Conservation (phyloP, 2,797 vertebrate genomes). For the Scleropages formosus region DNA sequence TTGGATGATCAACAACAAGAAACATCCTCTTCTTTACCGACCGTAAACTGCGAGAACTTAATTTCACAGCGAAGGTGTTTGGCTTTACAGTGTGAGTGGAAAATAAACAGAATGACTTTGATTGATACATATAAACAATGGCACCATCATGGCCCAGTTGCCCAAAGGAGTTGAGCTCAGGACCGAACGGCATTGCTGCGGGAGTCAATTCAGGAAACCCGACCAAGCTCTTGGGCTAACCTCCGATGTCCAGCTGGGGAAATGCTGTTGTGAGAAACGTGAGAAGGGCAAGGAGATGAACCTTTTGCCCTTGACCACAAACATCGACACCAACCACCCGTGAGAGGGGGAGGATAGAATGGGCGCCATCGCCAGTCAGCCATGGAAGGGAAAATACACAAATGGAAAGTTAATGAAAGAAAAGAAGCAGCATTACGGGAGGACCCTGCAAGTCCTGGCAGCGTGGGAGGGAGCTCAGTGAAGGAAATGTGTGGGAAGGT, state of each 20-base stretch:
- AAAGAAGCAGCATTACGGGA: conserved; percentile 11
- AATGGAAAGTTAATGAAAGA: conserved; percentile 31
- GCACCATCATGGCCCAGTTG: conserved; percentile 42
- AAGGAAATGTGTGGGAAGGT: not conserved
- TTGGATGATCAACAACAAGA: too few species aligned
- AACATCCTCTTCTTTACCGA: too few species aligned
- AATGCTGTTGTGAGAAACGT: conserved; percentile 35
- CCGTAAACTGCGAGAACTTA: too few species aligned
- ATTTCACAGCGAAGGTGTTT: conserved; percentile 4
- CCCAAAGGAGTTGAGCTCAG: conserved; percentile 31
- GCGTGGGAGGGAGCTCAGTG: not conserved
- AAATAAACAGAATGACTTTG: conserved; percentile 21
- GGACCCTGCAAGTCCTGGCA: not conserved
- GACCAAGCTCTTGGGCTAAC: conserved; percentile 34
- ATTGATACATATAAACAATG: conserved; percentile 41
- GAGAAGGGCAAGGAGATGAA: conserved; percentile 42
- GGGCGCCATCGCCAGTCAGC: not conserved
- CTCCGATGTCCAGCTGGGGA: conserved; percentile 39
- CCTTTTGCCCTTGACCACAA: not conserved
- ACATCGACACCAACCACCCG: not conserved
- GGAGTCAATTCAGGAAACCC: conserved; percentile 46
- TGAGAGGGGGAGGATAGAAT: not conserved
- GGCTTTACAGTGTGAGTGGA: not conserved
- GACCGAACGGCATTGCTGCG: conserved; percentile 13
- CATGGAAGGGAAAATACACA: conserved; percentile 23